These are phyloP conservation scores for Stigmatopora nigra DNA, from an alignment of 2,113 vertebrate genomes.

Conservation along the genomic window DNA sequence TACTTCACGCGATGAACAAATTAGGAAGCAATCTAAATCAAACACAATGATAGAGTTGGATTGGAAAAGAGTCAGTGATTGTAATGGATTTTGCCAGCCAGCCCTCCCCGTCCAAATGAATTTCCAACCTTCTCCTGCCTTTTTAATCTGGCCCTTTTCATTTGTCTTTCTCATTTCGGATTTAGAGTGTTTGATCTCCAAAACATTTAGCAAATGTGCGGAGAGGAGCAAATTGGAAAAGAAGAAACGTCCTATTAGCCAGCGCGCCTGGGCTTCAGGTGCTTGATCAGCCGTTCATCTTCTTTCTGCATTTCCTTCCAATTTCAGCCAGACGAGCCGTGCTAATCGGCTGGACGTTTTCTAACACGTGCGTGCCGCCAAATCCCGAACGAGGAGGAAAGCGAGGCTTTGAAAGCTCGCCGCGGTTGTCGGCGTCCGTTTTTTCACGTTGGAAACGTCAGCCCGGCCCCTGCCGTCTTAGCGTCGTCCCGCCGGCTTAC, in stretches of 20 bases:
- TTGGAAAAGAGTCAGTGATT: too few species aligned
- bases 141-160: neutral
- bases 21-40: too few species aligned
- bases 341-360: neutral
- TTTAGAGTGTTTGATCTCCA: neutral
- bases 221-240: neutral
- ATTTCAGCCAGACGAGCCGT: neutral
- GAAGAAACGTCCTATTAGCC: neutral
- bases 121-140: neutral
- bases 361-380: neutral
- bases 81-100: too few species aligned
- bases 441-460: slow-evolving; percentile 33
- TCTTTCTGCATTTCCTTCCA: neutral
- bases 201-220: neutral
- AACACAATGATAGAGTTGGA: too few species aligned
- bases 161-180: neutral
- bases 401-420: neutral
- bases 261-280: neutral
- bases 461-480: slow-evolving; percentile 54
- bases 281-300: slow-evolving; percentile 2
- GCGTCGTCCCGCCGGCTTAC: slow-evolving; percentile 49
- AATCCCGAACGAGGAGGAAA: neutral
- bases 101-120: too few species aligned
- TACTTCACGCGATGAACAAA: too few species aligned
- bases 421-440: slow-evolving; percentile 21